phyloP scores from a whole-genome alignment of 53 echinoderm and acorn worm genomes.

The Arbacia lixula region DNA sequence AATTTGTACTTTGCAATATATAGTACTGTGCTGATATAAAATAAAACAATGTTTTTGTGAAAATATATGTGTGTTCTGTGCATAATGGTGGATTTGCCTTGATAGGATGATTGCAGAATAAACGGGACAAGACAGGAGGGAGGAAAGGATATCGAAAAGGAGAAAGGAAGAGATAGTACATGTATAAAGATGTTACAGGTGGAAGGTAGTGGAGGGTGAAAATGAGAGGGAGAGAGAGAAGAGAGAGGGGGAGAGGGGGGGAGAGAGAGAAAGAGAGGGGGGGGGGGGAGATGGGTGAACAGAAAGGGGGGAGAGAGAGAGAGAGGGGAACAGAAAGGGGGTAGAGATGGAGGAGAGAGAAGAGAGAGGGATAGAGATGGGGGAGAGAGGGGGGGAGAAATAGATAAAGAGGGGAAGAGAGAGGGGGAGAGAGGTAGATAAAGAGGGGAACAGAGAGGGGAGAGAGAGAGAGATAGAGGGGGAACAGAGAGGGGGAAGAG shows the following conservation, averaged over 20 bases:
- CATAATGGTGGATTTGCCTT: background rate
- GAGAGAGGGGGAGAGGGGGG: background rate
- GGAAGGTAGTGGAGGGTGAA: too few species aligned
- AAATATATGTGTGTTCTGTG: too few species aligned
- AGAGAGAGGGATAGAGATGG: background rate
- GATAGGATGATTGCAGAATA: too few species aligned
- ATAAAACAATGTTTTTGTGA: background rate
- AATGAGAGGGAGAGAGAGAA: background rate
- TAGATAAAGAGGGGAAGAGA: background rate
- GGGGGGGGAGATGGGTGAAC: too few species aligned
- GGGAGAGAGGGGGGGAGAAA: background rate
- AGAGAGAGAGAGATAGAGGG: too few species aligned
- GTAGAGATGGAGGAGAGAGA: background rate
- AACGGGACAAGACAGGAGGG: background rate
- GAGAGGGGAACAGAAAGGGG: background rate
- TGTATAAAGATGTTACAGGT: too few species aligned
- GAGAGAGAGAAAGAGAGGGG: background rate
- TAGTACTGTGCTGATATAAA: slow-evolving; percentile 20
- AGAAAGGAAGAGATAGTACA: too few species aligned
- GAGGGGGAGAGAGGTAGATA: too few species aligned
- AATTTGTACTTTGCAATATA: slow-evolving; percentile 36
- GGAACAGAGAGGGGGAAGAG: too few species aligned
- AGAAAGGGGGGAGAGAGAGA: too few species aligned
- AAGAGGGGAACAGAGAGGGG: too few species aligned
- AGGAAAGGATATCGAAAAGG: too few species aligned